Base-by-base conservation (phyloP, 1,140 invertebrate species). In the Lanistes nyassanus region DNA sequence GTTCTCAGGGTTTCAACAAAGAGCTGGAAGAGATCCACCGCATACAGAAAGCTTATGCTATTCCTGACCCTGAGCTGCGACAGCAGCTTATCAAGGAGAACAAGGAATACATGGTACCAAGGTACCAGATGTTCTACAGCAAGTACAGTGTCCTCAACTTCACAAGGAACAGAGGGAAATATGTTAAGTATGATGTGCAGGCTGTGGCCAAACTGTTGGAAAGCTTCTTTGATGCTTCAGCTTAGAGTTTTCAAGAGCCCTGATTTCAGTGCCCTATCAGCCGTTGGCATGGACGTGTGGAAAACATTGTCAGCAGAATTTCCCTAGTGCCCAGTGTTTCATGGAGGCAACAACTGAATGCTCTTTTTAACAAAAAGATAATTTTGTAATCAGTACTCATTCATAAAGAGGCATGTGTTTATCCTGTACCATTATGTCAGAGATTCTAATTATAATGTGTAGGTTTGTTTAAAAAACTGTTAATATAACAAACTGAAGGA, bases 111-210 rank as follows among this genome's bases (percentile, higher is more conserved):
- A 92, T 99, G 74, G 90, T 97, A 71, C 96, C 96, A 0, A 69
- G 76, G 11, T 90, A 89, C 73, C 82, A 78, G 71, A 78, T 86
- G 66, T 90, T 89, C 77, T 77, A 82, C 58, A 82, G 86, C 77
- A 94, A 93, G 82, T 95, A 94, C 89, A 90, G 92, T 6, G 85
- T 87, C 34, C 89, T 94, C 37, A 92, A 93, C 29, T 99, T 99
- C 87, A 95, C 95, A 13, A 98, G 98, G 89, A 97, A 98, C 90
- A 92, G 93, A 2, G 94, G 96, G 83, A 97, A 95, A 79, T 94
- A 96, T 85, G 92, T 98, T 84, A 94, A 94, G 62, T 97, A 97
- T 86, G 93, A 93, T 42, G 95, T 95, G 83, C 93, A 93, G 72
- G 95, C 96, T 87, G 92, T 94, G 0, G 91, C 93, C 1, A 91